Conservation (phyloP, 2,113 vertebrate species). For the Myotis yumanensis region DNA sequence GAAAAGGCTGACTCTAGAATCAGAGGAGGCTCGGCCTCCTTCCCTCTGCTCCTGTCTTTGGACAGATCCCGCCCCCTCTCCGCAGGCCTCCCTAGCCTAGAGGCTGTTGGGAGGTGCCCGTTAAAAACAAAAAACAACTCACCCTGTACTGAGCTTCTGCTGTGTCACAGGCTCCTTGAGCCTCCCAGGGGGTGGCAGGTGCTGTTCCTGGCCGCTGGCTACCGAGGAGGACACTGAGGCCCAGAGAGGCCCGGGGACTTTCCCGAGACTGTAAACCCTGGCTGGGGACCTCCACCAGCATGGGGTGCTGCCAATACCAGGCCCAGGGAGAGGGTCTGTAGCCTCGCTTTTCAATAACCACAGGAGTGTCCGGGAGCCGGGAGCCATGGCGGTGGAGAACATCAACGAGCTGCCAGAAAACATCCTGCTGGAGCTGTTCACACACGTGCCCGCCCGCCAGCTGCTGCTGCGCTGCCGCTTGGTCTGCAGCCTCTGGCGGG, state of each 20-base stretch:
- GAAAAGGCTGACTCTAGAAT: background rate
- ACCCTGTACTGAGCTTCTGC: background rate
- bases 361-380: background rate
- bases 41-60: background rate
- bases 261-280: background rate
- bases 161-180: background rate
- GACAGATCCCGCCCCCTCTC: background rate
- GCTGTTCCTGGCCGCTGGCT: background rate
- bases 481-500: constrained; percentile 83
- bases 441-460: constrained; percentile 79
- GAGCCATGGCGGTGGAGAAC: constrained; percentile 61
- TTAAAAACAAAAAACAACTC: background rate
- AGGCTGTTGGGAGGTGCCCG: background rate
- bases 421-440: constrained; percentile 84
- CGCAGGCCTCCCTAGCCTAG: background rate
- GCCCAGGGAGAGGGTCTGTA: background rate
- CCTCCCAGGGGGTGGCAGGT: background rate
- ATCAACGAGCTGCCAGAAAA: constrained; percentile 81
- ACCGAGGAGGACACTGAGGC: background rate
- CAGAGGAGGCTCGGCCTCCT: background rate
- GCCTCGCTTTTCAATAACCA: background rate
- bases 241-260: background rate
- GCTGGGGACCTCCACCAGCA: background rate
- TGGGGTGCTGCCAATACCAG: background rate
- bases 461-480: constrained; percentile 79